phyloP scores from a whole-genome alignment of 1,140 invertebrate genomes.

The Eriosoma lanigerum region DNA sequence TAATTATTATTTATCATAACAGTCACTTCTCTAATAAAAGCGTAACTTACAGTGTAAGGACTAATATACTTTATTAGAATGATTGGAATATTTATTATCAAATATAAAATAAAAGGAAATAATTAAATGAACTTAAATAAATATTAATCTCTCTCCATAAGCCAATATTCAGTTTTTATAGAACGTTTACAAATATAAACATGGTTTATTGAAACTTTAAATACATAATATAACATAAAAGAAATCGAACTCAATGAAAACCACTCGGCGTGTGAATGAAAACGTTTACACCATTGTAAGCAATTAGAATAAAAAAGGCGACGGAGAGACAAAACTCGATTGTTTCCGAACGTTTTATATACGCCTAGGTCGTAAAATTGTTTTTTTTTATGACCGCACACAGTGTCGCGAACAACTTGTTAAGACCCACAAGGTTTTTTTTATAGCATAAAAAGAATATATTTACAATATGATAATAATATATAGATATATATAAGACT shows the following conservation, averaged over 20 bases:
- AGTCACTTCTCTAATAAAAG: not conserved
- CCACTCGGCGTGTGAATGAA: constrained; percentile 25
- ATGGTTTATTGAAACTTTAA: constrained; percentile 11
- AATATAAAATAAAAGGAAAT: too few relatives aligned
- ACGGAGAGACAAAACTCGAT: constrained; percentile 5
- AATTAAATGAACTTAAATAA: not conserved
- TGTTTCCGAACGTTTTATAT: constrained; percentile 28
- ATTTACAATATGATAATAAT: not conserved
- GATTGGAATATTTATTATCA: too few relatives aligned
- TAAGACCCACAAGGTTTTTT: constrained; percentile 25
- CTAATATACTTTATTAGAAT: too few relatives aligned
- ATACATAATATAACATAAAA: constrained; percentile 17
- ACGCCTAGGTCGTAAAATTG: constrained; percentile 34
- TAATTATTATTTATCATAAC: constrained; percentile 3
- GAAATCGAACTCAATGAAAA: constrained; percentile 29
- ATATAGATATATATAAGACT: not conserved
- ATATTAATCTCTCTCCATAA: not conserved
- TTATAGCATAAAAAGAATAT: constrained; percentile 30
- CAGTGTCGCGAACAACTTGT: constrained; percentile 36
- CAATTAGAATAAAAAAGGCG: constrained; percentile 36
- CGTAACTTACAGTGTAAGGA: too few relatives aligned
- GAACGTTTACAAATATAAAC: not conserved
- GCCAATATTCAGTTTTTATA: not conserved
- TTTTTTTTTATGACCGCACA: constrained; percentile 36
- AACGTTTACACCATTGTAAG: constrained; percentile 25